Base-by-base conservation (phyloP, 2,888 invertebrate genomes). In the Cryptocheilus praepositus region DNA sequence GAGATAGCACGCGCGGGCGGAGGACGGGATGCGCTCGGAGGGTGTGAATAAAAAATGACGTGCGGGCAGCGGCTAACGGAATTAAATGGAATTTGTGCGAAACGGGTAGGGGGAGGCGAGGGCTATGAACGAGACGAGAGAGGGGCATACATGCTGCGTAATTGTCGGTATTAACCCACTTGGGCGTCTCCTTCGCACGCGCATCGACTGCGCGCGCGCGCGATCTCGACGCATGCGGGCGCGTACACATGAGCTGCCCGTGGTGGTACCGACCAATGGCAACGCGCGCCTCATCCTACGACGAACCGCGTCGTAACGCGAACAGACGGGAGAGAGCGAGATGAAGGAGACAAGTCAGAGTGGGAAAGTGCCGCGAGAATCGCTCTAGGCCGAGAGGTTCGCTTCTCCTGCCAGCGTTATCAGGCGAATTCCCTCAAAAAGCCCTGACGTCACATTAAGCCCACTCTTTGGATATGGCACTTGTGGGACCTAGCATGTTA, bases 141-240 rank as follows among this genome's bases (percentile, higher is more conserved):
- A 36, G 36, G 36, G 36, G 77, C 81, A 70, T 76, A 63, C 67
- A 71, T 75, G 74, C 69, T 75, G 70, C 74, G 83, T 83, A 84
- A 83, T 84, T 81, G 81, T 82, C 77, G 79, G 81, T 74, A 82
- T 84, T 84, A 84, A 84, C 83, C 82, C 84, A 83, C 80, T 84
- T 84, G 81, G 83, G 83, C 84, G 84, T 84, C 81, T 81, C 82
- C 80, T 62, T 36, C 71, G 73, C 77, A 69, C 70, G 81, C 70
- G 81, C 76, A 67, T 67, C 69, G 68, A 61, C 67, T 21, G 61
- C 67, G 71, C 67, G 62, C 67, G 67, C 74, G 75, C 64, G 67
- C 63, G 51, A 61, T 57, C 65, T 61, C 65, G 71, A 67, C 61
- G 74, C 73, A 65, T 28, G 36, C 66, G 51, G 64, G 58, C 60